Base-by-base conservation (phyloP, 2,888 invertebrate genomes). In the Asteroscopus sphinx region DNA sequence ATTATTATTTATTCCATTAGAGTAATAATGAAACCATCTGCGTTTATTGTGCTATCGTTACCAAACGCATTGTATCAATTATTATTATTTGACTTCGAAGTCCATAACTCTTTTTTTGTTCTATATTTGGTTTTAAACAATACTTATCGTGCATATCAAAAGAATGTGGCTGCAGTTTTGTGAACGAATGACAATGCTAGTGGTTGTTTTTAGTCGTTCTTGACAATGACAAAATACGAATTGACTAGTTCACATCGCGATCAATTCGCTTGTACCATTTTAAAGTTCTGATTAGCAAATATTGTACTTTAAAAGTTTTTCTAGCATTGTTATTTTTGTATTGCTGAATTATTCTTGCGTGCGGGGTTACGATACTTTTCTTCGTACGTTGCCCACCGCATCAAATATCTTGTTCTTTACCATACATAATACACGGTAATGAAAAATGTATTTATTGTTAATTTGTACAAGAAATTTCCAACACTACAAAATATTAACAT, bases 331-430 rank as follows among this genome's bases (percentile, higher is more conserved):
- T 17, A 13, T 41, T 35, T 26, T 17, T 15, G 41, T 21, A 13
- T 15, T 26, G 30, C 30, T 33, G 25, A 25, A 26, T 32, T 26
- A 25, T 17, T 51, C 9, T 40, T 21, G 47, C 42, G 39, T 54
- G 35, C 32, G 35, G 62, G 65, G 39, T 54, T 36, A 45, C 68
- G 64, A 46, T 61, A 40, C 30, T 45, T 36, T 13, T 48, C 30
- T 44, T 35, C 8, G 45, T 54, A 49, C 32, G 35, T 48, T 51
- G n/a, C 55, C 56, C 69, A 62, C 45, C 48, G 47, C 63, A 33
- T 41, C 26, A 41, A 46, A 45, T 45, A 54, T 33, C 12, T 46
- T 61, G 28, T 41, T 32, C 61, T 47, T 61, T 49, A 62, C 4
- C 12, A 33, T 40, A 65, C 6, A 35, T 45, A 45, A 32, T 44